Evolutionary conservation across 2,797 vertebrate genomes (phyloP).

Genomic region (Aplochiton taeniatus): DNA sequence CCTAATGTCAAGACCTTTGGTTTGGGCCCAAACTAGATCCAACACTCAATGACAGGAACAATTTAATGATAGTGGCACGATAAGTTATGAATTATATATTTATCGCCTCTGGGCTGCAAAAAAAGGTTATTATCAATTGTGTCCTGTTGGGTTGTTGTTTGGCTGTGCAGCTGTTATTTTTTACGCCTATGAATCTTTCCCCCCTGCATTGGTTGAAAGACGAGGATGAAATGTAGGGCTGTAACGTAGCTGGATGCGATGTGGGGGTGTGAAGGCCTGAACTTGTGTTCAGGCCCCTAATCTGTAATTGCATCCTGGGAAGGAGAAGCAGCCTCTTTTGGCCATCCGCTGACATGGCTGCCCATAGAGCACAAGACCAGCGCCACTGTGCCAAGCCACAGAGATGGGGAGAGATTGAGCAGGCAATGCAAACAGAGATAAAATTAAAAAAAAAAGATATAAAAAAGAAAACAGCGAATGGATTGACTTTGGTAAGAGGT

Average conservation of each 20-base stretch:
- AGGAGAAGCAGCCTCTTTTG: conserved; percentile 31
- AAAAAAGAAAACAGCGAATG: conserved; percentile 53
- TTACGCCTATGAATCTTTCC: too few relatives aligned
- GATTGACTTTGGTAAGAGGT: conserved; percentile 80
- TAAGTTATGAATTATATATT: not conserved
- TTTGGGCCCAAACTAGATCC: conserved; percentile 6
- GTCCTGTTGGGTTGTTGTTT: too few relatives aligned
- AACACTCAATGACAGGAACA: not conserved
- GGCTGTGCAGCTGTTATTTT: too few relatives aligned
- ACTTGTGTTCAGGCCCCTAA: conserved; percentile 64
- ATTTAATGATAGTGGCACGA: too few relatives aligned
- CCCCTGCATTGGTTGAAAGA: too few relatives aligned
- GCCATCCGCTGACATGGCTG: conserved; percentile 32
- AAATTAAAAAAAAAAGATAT: conserved; percentile 46
- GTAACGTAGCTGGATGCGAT: conserved; percentile 16
- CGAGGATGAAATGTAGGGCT: not conserved
- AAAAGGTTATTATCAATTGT: not conserved
- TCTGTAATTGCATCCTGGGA: conserved; percentile 64
- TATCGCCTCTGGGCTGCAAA: not conserved
- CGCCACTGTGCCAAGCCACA: conserved; percentile 36
- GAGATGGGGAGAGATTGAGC: conserved; percentile 58
- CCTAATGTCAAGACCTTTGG: conserved; percentile 1
- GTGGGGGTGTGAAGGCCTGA: conserved; percentile 41
- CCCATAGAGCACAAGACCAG: conserved; percentile 43
- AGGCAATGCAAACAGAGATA: conserved; percentile 53